A percentile compares a stretch with the other conserved stretches of the same genome.
phyloP scores from a whole-genome alignment of 2,888 invertebrate species.

The Plebejus melissa region DNA sequence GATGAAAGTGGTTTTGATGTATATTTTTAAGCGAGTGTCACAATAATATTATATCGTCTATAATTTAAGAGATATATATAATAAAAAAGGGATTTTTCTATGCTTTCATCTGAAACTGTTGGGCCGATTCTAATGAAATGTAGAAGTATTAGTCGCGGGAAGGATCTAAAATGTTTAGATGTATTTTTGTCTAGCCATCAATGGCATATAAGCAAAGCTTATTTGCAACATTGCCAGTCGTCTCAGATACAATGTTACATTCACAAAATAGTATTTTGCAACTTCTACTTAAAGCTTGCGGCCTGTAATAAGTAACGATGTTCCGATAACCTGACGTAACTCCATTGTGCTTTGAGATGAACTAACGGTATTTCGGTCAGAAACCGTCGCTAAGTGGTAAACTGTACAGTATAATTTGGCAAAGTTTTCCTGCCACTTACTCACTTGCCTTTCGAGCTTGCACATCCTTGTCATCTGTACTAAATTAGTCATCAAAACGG shows the following conservation, averaged over 20 bases:
- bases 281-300: conserved; percentile 5
- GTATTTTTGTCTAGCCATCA: background rate
- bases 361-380: conserved; percentile 31
- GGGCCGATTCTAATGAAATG: no score
- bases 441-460: conserved; percentile 5
- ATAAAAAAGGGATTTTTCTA: no score
- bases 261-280: background rate
- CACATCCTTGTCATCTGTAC: conserved; percentile 12
- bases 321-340: conserved; percentile 27
- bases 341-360: conserved; percentile 27
- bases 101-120: no score
- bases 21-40: no score
- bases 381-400: conserved; percentile 19
- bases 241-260: background rate
- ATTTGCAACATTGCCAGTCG: background rate
- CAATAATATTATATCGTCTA: no score
- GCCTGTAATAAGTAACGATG: conserved; percentile 10
- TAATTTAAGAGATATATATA: no score
- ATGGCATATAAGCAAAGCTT: background rate
- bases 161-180: no score
- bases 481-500: conserved; percentile 23
- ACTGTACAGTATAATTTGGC: conserved; percentile 7
- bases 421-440: conserved; percentile 1
- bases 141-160: no score
- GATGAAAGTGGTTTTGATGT: no score